A percentile compares a stretch with the other conserved stretches of the same genome.
Evolutionary conservation across 1,140 invertebrate genomes (phyloP).

Genomic region (Pollicipes pollicipes): DNA sequence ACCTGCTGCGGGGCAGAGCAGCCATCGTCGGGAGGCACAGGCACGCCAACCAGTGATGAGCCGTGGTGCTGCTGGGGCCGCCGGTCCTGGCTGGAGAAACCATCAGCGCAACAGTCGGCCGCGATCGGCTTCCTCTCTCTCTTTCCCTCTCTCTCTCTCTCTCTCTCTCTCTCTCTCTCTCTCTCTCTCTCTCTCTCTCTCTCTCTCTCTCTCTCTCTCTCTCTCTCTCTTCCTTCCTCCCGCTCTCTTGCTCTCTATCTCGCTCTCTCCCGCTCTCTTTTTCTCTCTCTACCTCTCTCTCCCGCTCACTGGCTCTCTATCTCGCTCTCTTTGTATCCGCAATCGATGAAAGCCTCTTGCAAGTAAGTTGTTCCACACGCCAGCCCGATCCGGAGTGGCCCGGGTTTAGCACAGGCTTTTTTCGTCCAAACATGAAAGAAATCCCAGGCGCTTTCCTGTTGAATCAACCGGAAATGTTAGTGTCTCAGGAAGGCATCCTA

Average conservation of each 20-base stretch:
- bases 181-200: neutral
- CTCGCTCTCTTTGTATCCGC: neutral
- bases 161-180: neutral
- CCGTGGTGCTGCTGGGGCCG: neutral
- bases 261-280: conserved; percentile 3
- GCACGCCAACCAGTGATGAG: too few species aligned
- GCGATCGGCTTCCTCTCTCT: neutral
- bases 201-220: conserved; percentile 5
- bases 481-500: neutral
- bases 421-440: neutral
- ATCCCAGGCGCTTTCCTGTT: neutral
- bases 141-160: neutral
- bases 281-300: conserved; percentile 1
- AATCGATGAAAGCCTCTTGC: neutral
- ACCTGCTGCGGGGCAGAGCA: too few species aligned
- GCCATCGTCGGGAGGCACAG: too few species aligned
- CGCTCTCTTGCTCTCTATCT: conserved; percentile 4
- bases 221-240: neutral
- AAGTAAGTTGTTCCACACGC: neutral
- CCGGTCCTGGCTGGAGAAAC: neutral
- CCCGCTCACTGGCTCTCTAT: neutral
- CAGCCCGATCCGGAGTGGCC: neutral
- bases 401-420: neutral
- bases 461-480: neutral
- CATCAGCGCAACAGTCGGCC: too few species aligned